Base-by-base conservation (phyloP, 2,113 vertebrate genomes). In the Cricetomys ansorgei region DNA sequence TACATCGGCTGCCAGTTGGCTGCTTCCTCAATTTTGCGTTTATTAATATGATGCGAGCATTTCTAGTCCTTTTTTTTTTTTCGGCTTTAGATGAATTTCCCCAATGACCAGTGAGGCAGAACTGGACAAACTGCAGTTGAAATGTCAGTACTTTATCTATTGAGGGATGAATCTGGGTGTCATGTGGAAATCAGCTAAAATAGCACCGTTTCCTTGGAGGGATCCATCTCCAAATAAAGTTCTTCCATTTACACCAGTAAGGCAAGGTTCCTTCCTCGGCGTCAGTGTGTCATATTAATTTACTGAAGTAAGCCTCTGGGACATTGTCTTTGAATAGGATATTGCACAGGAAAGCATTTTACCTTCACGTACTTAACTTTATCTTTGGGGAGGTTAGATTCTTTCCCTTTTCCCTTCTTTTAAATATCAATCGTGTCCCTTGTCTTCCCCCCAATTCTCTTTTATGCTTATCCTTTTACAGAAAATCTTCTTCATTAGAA, bases 1-100 rank as follows among this genome's bases (percentile, higher is more conserved):
- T 99, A 98, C 97, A 98, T 99, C 98, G 81, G 94, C 97, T 98
- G 99, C 98, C 98, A 99, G 98, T 99, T 99, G 98, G 98, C 98
- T 98, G 97, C 97, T 98, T 98, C 98, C 97, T 98, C 96, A 94
- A 96, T 98, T 98, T 98, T 97, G 98, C 95, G 55, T 97, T 98
- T 98, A 99, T 98, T 99, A 98, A 98, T 98, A 98, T 94, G 98
- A 99, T 98, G 97, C 98, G 98, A 98, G 98, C 98, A 98, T 98
- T 97, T 98, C 98, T 97, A 96, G 97, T 13, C 98, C 98, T 98
- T 99, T 98, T n/a, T n/a, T n/a, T n/a, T n/a, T n/a, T 83, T 96
- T 95, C 98, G 97, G 97, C 96, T 98, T 98, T 97, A 97, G 96
- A 98, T 92, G 97, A 98, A 98, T 98, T 98, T 99, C 98, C 98